Base-by-base conservation (phyloP, 2,888 invertebrate genomes). In the Lypha dubia region DNA sequence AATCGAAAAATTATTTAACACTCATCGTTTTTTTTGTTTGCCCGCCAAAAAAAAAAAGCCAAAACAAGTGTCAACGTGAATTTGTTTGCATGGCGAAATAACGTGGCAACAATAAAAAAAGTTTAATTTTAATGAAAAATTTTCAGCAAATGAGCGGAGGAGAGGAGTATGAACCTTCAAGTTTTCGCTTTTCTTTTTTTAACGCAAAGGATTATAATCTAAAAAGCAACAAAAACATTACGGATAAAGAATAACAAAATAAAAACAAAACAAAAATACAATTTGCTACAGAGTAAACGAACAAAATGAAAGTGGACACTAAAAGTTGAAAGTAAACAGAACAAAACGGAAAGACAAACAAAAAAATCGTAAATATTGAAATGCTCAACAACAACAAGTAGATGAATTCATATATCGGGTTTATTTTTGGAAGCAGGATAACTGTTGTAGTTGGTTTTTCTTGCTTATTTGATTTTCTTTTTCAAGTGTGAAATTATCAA, bases 271-370 rank as follows among this genome's bases (percentile, higher is more conserved):
- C 2, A 15, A 71, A 65, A 58, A 46, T 35, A 56, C 65, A 73
- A 41, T 65, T 71, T 70, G 32, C 32, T 13, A 35, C 56, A 77
- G 70, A 70, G 56, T 49, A 68, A 76, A 79, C 70, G 58, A 75
- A 74, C 77, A 65, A 76, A 80, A 73, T 51, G 56, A 77, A 84
- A 81, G 73, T 81, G 84, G 84, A 84, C 84, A 81, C 77, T 74
- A 79, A 77, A 81, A 81, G 84, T 81, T 74, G 77, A 84, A 81
- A 74, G 81, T 81, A 84, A 84, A 81, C 84, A 84, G 32, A 84
- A 81, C 74, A 81, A 81, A 79, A 60, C 68, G 32, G 77, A 77
- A 84, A 81, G 22, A 65, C 73, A 81, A 81, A 81, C 80, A 84
- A 62, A 44, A 83, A 74, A 11, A 46, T 53, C 68, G n/a, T n/a